Conservation (phyloP, 2,797 vertebrate species). For the Percopsis omiscomaycus region DNA sequence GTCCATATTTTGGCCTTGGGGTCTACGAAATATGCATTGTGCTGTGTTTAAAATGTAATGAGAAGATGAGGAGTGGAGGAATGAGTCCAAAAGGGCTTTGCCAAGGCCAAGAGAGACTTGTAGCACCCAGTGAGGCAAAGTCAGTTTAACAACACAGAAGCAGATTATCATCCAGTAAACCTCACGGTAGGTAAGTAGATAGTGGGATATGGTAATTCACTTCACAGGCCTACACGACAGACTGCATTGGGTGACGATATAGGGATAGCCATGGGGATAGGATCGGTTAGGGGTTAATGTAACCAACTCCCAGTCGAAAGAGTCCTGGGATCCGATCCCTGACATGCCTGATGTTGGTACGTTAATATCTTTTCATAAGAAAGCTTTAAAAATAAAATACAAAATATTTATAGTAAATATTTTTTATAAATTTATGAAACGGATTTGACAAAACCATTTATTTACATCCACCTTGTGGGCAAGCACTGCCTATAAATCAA, state of each 20-base stretch:
- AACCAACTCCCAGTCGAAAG: no score
- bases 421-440: no score
- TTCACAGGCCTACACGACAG: not conserved
- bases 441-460: no score
- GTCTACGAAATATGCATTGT: conserved; percentile 18
- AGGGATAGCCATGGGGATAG: not conserved
- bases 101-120: conserved; percentile 18
- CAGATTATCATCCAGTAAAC: conserved; percentile 19
- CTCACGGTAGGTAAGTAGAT: conserved; percentile 3
- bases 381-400: no score
- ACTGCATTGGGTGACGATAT: not conserved
- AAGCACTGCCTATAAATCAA: no score
- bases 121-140: conserved; percentile 11
- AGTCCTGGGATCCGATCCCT: no score
- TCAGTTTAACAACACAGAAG: conserved; percentile 13
- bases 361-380: no score
- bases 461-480: no score
- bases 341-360: not conserved
- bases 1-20: conserved; percentile 23
- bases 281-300: no score
- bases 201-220: conserved; percentile 6
- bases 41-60: conserved; percentile 30
- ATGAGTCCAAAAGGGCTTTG: conserved; percentile 1
- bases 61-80: not conserved
- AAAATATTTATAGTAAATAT: no score